Percentiles rank a stretch among this genome's conserved stretches.
Conservation (phyloP, 2,888 invertebrate species). For the Griposia aprilina region DNA sequence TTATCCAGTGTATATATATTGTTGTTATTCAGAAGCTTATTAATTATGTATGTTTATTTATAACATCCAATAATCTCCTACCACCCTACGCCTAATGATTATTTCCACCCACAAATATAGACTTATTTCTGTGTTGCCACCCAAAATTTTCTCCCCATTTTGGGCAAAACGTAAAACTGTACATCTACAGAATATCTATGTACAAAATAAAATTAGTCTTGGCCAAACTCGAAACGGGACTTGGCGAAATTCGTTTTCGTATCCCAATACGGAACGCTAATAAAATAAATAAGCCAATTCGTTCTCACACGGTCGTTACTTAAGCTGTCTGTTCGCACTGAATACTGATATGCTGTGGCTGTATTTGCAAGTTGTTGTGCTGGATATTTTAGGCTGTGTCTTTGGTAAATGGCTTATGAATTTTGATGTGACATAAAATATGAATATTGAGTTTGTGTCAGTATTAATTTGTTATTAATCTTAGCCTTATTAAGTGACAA, state of each 20-base stretch:
- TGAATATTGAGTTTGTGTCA: not conserved
- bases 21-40: not conserved
- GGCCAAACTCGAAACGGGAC: slow-evolving; percentile 49
- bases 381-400: slow-evolving; percentile 38
- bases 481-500: not conserved
- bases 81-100: not conserved
- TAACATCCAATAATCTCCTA: not conserved
- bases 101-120: not conserved
- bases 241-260: slow-evolving; percentile 63
- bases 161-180: slow-evolving; percentile 26
- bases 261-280: slow-evolving; percentile 69
- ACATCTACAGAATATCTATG: slow-evolving; percentile 41
- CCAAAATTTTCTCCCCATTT: slow-evolving; percentile 10
- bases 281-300: slow-evolving; percentile 73
- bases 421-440: slow-evolving; percentile 19
- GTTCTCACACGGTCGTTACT: slow-evolving; percentile 65
- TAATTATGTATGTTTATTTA: not conserved
- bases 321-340: slow-evolving; percentile 63
- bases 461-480: not conserved
- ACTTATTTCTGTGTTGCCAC: not conserved
- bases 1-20: too few relatives aligned
- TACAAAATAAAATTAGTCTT: slow-evolving; percentile 64
- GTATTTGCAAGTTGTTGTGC: slow-evolving; percentile 20
- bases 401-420: slow-evolving; percentile 1
- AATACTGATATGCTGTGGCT: slow-evolving; percentile 64